Percentiles rank a stretch among this genome's conserved stretches.
Conservation (phyloP, 2,888 invertebrate genomes). For the Apamea crenata region DNA sequence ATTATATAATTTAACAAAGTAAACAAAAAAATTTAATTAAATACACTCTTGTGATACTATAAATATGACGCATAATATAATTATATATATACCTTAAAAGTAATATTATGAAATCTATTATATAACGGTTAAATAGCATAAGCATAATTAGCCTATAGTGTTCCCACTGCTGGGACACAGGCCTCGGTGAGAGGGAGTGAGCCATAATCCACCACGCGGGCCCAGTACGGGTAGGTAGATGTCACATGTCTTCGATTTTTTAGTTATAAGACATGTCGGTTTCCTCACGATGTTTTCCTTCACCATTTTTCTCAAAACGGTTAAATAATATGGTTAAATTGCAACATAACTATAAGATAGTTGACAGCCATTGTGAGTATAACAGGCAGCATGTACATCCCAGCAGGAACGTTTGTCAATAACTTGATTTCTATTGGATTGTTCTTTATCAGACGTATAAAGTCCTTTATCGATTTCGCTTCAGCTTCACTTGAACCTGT, state of each 20-base stretch:
- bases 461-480: slow-evolving; percentile 1
- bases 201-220: too few relatives aligned
- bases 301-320: too few relatives aligned
- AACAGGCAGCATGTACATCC: background rate
- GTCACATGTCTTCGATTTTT: too few relatives aligned
- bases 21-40: background rate
- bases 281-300: too few relatives aligned
- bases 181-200: too few relatives aligned
- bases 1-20: background rate
- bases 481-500: background rate
- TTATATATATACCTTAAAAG: background rate
- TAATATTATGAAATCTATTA: background rate
- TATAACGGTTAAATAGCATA: too few relatives aligned
- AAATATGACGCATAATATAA: background rate
- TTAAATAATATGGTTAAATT: slow-evolving; percentile 15
- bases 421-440: slow-evolving; percentile 1
- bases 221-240: too few relatives aligned
- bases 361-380: slow-evolving; percentile 10
- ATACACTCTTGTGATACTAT: background rate
- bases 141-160: too few relatives aligned
- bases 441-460: slow-evolving; percentile 4
- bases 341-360: slow-evolving; percentile 25
- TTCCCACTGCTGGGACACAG: too few relatives aligned
- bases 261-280: too few relatives aligned
- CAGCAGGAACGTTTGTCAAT: background rate